A percentile compares a stretch with the other conserved stretches of the same genome.
These are phyloP conservation scores for Potamilus streckersoni DNA, from an alignment of 1,140 invertebrate species.

Conservation along the genomic window DNA sequence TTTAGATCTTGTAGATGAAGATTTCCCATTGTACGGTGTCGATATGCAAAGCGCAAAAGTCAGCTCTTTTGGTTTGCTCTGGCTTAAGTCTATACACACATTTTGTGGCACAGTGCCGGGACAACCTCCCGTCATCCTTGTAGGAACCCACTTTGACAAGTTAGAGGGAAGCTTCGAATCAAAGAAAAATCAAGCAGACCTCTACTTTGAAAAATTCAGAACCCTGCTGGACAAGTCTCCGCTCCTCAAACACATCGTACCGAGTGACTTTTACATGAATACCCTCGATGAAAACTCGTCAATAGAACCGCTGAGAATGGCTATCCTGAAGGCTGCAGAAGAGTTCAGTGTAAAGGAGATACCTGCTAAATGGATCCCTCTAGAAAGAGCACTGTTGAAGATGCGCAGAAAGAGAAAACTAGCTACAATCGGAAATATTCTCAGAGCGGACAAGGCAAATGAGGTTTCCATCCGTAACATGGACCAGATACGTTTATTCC, in stretches of 20 bases:
- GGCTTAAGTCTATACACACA: constrained; percentile 26
- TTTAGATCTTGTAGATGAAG: constrained; percentile 18
- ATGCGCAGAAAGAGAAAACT: constrained; percentile 7
- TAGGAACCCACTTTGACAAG: constrained; percentile 14
- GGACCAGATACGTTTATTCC: constrained; percentile 24
- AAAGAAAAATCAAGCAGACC: not conserved
- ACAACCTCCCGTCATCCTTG: constrained; percentile 25
- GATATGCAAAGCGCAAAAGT: constrained; percentile 14
- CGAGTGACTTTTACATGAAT: not conserved
- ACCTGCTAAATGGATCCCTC: constrained; percentile 22
- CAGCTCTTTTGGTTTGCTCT: constrained; percentile 23
- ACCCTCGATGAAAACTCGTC: too few species aligned
- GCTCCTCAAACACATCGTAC: constrained; percentile 7
- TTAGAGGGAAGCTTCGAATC: not conserved
- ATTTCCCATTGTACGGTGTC: constrained; percentile 16
- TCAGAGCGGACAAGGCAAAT: constrained; percentile 8
- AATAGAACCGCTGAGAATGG: too few species aligned
- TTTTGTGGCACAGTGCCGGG: constrained; percentile 25
- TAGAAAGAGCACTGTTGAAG: constrained; percentile 24
- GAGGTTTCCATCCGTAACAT: constrained; percentile 19
- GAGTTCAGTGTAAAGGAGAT: constrained; percentile 11
- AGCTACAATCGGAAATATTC: constrained; percentile 12
- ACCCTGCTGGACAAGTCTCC: constrained; percentile 22
- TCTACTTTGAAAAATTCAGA: constrained; percentile 22
- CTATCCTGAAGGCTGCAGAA: too few species aligned